Evolutionary conservation across 2,888 invertebrate genomes (phyloP), one percentile per base, ranked within the genome.

Genomic region (Trachelus troglodyta): DNA sequence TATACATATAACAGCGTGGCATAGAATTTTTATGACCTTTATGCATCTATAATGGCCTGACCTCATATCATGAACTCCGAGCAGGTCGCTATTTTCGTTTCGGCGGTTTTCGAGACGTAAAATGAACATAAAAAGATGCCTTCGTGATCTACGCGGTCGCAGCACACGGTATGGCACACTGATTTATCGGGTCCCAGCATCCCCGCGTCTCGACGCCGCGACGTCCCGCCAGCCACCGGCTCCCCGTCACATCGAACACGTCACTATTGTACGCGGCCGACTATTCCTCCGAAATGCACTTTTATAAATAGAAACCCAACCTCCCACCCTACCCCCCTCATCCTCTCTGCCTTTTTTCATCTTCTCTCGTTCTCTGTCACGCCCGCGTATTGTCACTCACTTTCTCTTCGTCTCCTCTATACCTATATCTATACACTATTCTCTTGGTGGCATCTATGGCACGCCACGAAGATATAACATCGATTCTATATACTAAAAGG

Each of bases 161-260:
- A 84, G 80, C 81, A 56, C 56, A 82, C 83, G 81, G 81, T 85
- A 85, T 56, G 56, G 84, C 81, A 76, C 84, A 81, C 84, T 86
- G 86, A 87, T 87, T 87, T 87, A 87, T 87, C 85, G 85, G 83
- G 80, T 83, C 81, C 82, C 81, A 77, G 81, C 82, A 80, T 81
- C 80, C 80, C 79, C 79, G 79, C 81, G 77, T 77, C 81, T 77
- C 74, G 76, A 80, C 77, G 78, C 79, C 71, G 78, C 79, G 77
- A 75, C 75, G 79, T 78, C 81, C 77, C 56, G 40, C 40, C 23
- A 35, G 12, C 69, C 37, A 40, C n/a, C 69, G 31, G n/a, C 56
- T 31, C 15, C 79, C n/a, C 75, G 82, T 83, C 83, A 84, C 84
- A 85, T 83, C 83, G 82, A 85, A 84, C 81, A 81, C 82, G 81